A percentile compares a stretch with the other conserved stretches of the same genome.
These are phyloP conservation scores for Yponomeuta sedellus DNA, from an alignment of 2,888 invertebrate genomes.

Conservation along the genomic window DNA sequence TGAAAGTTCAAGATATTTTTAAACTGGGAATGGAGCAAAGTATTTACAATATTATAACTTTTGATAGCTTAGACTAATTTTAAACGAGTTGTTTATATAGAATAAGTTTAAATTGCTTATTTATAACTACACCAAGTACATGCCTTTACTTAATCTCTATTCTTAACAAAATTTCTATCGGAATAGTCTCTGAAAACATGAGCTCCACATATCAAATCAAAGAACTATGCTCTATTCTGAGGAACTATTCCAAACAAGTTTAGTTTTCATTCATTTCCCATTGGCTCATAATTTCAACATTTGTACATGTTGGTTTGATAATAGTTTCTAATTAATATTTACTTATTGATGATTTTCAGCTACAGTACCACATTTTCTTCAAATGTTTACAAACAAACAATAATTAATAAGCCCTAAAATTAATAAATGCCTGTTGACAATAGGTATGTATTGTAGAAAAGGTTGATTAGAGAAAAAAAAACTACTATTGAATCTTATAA, in stretches of 20 bases:
- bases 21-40: constrained; percentile 43
- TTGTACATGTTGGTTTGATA: constrained; percentile 39
- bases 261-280: constrained; percentile 31
- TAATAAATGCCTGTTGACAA: constrained; percentile 54
- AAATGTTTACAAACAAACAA: neutral
- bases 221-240: constrained; percentile 34
- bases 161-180: constrained; percentile 33
- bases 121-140: neutral
- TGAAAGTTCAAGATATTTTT: constrained; percentile 65
- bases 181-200: constrained; percentile 61
- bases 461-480: too few relatives aligned
- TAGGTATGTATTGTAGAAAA: constrained; percentile 15
- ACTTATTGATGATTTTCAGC: neutral
- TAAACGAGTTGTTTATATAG: neutral
- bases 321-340: neutral
- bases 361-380: neutral
- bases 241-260: constrained; percentile 64
- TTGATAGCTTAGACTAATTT: constrained; percentile 18
- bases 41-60: constrained; percentile 51
- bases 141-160: neutral
- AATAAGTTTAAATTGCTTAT: neutral
- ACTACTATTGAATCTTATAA: neutral
- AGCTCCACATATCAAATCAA: constrained; percentile 10
- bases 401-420: constrained; percentile 27
- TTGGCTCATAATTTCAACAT: constrained; percentile 40